Evolutionary conservation across 2,888 invertebrate genomes (phyloP), one percentile per base, ranked within the genome.

Genomic region (Tinea pellionella): DNA sequence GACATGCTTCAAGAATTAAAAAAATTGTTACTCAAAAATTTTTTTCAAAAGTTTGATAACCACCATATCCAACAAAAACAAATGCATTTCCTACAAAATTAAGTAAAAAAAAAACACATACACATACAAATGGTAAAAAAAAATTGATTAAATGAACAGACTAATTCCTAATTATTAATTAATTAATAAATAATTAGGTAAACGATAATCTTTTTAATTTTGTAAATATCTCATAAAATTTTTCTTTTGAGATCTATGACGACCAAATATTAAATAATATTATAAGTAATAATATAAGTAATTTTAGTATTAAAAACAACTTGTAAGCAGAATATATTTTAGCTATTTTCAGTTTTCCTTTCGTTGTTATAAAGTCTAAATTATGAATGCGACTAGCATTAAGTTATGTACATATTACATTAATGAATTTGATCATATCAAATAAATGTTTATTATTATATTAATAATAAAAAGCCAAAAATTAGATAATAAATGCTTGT

Each of bases 251-350:
- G 70, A 76, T 74, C 73, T 76, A 71, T 61, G 78, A 68, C 72
- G 79, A 67, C 73, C 79, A 79, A 79, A 78, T 79, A 71, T 65
- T 61, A 64, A 63, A 63, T 63, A 65, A 16, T 60, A 16, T 37
- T 18, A 37, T 19, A 29, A 51, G 7, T 13, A 51, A 51, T 29
- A 16, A 42, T 15, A 30, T 47, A 60, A 37, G 19, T 53, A 24
- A 42, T 12, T 30, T 24, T 59, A 47, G 30, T 7, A 24, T 32
- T 15, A 60, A 60, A 8, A 24, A 53, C 16, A 60, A 60, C 15
- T 18, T n/a, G n/a, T n/a, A n/a, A n/a, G n/a, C n/a, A n/a, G n/a
- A n/a, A n/a, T n/a, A n/a, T n/a, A n/a, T n/a, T n/a, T n/a, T n/a
- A n/a, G n/a, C n/a, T n/a, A n/a, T n/a, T n/a, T n/a, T n/a, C n/a